Percentiles rank a stretch among this genome's conserved stretches.
Evolutionary conservation across 2,113 vertebrate genomes (phyloP).

Genomic region (Oryzias javanicus): DNA sequence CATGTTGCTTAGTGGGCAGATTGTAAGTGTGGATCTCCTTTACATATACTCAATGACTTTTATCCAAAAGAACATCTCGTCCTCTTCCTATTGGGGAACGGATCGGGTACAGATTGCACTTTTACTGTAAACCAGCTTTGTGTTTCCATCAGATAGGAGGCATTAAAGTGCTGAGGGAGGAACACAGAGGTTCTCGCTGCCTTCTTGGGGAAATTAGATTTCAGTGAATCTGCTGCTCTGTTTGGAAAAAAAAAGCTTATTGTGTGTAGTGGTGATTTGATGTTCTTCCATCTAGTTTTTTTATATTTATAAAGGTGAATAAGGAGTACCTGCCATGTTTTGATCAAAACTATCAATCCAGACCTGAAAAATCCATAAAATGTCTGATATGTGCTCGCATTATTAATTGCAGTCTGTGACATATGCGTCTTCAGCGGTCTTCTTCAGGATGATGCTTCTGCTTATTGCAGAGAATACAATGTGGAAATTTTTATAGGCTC

Average conservation of each 20-base stretch:
- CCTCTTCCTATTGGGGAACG: constrained; percentile 60
- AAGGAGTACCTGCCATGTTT: no score
- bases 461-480: no score
- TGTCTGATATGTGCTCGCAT: no score
- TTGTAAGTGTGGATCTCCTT: constrained; percentile 58
- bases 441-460: no score
- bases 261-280: neutral
- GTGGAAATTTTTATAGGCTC: no score
- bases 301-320: no score
- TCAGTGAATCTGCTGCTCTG: constrained; percentile 25
- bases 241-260: neutral
- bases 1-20: constrained; percentile 42
- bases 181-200: constrained; percentile 30
- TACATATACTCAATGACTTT: constrained; percentile 19
- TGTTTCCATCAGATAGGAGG: constrained; percentile 57
- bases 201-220: constrained; percentile 61
- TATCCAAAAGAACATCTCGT: constrained; percentile 58
- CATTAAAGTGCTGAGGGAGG: constrained; percentile 39
- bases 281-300: constrained; percentile 15
- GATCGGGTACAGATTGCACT: constrained; percentile 48
- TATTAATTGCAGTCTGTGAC: no score
- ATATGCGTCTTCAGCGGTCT: no score
- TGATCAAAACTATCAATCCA: no score
- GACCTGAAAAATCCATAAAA: no score
- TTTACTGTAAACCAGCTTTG: constrained; percentile 71